Evolutionary conservation across 2,888 invertebrate species (phyloP), one percentile per base, ranked within the genome.

Genomic region (Dorcus hopei): DNA sequence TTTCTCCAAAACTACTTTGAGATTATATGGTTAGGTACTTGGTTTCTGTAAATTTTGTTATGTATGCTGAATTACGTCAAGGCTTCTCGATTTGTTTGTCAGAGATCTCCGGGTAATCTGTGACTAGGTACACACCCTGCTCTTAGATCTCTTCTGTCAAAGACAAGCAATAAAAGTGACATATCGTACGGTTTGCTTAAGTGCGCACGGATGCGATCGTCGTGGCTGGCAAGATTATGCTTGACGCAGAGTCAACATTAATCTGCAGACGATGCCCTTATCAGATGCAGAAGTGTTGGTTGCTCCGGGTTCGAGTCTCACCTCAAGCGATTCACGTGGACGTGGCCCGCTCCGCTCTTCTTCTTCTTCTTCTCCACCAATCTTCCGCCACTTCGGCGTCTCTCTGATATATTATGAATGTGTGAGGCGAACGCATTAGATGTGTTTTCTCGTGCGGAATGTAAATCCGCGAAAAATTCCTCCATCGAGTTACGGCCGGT

Each of bases 221-320:
- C 61, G 58, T 61, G 54, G 52, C 61, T 47, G 52, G 52, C 42
- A 41, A 61, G 58, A 58, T 61, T 61, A 61, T 61, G 57, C 58
- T 51, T 45, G 58, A 53, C 45, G 55, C 57, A 55, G 58, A 58
- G 54, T 54, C 47, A 53, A 57, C 57, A 62, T 62, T 62, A 62
- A 62, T 62, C 58, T 57, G 59, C 58, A 57, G 57, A 50, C 45
- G 52, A 57, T 53, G 39, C 45, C 19, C 51, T 61, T 61, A 63
- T 63, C 63, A 59, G 63, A 63, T 63, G 54, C 54, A 61, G 52
- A 62, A 62, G 60, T 62, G 60, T 62, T 33, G 26, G 26, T 33
- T 60, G 55, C 58, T 58, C 43, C 19, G 58, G 57, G 53, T 54
- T 54, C 58, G 52, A 52, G 52, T 57, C 48, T 61, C 56, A 61